Evolutionary conservation across 2,113 vertebrate species (phyloP), one percentile per base, ranked within the genome.

Genomic region (Laticauda laticaudata): DNA sequence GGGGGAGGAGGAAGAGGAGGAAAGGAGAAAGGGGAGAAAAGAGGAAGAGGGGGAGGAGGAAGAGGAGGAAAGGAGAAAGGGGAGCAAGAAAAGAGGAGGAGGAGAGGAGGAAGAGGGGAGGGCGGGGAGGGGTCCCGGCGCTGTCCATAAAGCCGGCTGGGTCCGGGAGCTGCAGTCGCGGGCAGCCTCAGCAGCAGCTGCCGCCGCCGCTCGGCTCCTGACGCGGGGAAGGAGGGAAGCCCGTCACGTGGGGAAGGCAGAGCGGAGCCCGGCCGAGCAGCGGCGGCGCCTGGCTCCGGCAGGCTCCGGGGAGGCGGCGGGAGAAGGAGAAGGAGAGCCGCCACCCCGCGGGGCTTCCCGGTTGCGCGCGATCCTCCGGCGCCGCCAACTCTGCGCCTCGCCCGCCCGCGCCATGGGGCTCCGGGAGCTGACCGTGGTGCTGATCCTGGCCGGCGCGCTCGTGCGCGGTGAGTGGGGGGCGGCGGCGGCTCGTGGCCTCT

Each of bases 391-490:
- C 61, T 51, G 89, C 51, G 55, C 53, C 2, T 23, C 8, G 39
- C 23, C n/a, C 4, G 86, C 6, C 87, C 48, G 29, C 93, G 91
- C 81, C 20, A 98, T 98, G 98, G 97, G 96, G 95, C 86, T 95
- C 86, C 93, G 24, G 88, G 94, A 88, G 95, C 96, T 96, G 94
- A 91, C 93, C 93, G 39, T 96, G 90, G 97, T 97, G 96, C 95
- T 97, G 97, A 95, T 96, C 56, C 93, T 97, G 91, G 94, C 93
- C 93, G 96, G 96, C 57, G 97, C 96, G 75, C 93, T 98, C 0
- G 94, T 97, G 48, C 96, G 95, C 53, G 98, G 98, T 98, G 97
- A 97, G 95, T 94, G 88, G 45, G 1, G 26, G 48, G 85, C 29
- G 48, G 7, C 0, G 45, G 45, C 9, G 59, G 59, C 34, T 51